Conservation (phyloP, 1,140 invertebrate genomes). For the Ruditapes philippinarum region DNA sequence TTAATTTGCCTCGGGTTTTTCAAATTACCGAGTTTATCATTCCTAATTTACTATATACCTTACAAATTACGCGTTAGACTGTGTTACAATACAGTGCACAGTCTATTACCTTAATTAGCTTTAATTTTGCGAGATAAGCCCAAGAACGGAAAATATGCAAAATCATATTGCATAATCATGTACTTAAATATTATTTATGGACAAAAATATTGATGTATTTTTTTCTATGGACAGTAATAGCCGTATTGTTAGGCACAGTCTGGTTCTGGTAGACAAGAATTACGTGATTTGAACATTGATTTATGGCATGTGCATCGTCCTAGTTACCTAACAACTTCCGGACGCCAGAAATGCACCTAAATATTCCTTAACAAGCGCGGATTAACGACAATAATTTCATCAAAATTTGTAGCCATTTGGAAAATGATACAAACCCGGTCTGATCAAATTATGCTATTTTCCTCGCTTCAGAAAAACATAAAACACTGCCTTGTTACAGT, state of each 20-base stretch:
- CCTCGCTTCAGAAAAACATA: slow-evolving; percentile 65
- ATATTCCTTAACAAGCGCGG: neutral
- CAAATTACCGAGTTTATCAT: neutral
- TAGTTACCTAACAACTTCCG: slow-evolving; percentile 50
- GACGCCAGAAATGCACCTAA: slow-evolving; percentile 37
- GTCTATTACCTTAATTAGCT: neutral
- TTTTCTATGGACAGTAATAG: neutral
- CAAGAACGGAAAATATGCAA: slow-evolving; percentile 13
- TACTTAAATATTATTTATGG: slow-evolving; percentile 62
- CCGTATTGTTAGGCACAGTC: neutral
- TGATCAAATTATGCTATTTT: slow-evolving; percentile 69
- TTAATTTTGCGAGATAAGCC: slow-evolving; percentile 31
- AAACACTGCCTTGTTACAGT: slow-evolving; percentile 49
- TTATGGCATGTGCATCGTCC: slow-evolving; percentile 35
- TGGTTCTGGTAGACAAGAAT: slow-evolving; percentile 4
- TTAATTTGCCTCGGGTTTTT: neutral
- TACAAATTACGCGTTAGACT: slow-evolving; percentile 14
- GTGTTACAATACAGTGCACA: slow-evolving; percentile 11
- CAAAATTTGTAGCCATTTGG: slow-evolving; percentile 56
- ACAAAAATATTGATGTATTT: neutral
- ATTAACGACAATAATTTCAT: slow-evolving; percentile 59
- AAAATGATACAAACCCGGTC: slow-evolving; percentile 55
- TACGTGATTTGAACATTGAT: neutral
- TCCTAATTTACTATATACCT: neutral
- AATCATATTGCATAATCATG: slow-evolving; percentile 28